Evolutionary conservation across 2,888 invertebrate species (phyloP), one percentile per base, ranked within the genome.

Genomic region (Anthrax anthrax): DNA sequence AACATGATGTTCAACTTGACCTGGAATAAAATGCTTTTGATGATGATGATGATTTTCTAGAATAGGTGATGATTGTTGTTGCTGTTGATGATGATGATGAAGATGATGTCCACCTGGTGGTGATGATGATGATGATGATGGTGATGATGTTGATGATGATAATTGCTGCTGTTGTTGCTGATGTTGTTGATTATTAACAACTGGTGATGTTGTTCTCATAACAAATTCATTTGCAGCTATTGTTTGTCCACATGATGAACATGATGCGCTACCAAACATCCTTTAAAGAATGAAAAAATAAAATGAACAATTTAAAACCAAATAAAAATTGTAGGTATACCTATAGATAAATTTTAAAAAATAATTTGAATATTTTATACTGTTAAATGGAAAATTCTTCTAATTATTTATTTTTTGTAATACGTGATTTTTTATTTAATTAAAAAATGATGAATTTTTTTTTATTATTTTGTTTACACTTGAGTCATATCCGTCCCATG

Each of bases 141-240:
- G n/a, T n/a, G n/a, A 55, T 73, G 71, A 23, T 52, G 51, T 51
- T 68, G 69, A 32, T 12, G 29, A 32, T 12, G 29, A 32, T 32
- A 12, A 12, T 32, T 36, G 36, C 8, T n/a, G 36, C 4, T 12
- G 40, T 37, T 18, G 42, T 29, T 53, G 52, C 39, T 55, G 51
- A 37, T 52, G 52, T 42, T 56, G 55, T 41, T 53, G 53, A 47
- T 54, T 53, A 52, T 51, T 52, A 53, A 53, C 53, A 49, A 55
- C 53, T 50, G 58, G 58, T 49, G 58, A 54, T 51, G 59, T 56
- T 47, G 58, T 58, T 66, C 87, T 76, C 88, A 89, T 89, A 62
- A 91, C 90, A 69, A 88, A 80, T 70, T 92, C 91, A 71, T 80
- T 84, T 62, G 90, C 84, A 45, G 90, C 87, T 70, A 92, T 92